Conservation (phyloP, 2,888 invertebrate genomes). For the Volucella inflata region DNA sequence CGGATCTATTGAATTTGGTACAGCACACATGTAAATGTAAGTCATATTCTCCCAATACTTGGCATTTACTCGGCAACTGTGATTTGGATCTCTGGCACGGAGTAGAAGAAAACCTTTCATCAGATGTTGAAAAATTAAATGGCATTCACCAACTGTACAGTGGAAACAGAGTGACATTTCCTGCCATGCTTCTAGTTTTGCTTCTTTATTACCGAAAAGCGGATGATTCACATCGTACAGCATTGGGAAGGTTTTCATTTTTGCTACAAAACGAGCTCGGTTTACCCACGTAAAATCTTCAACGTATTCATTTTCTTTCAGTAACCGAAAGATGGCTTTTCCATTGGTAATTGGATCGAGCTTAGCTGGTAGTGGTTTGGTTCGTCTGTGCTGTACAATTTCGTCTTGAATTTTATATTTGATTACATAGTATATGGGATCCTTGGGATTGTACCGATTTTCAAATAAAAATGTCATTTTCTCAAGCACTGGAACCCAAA, state of each 20-base stretch:
- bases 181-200: constrained; percentile 64
- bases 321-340: constrained; percentile 45
- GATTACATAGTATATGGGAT: constrained; percentile 61
- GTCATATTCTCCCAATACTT: constrained; percentile 71
- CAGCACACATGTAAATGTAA: constrained; percentile 60
- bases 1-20: constrained; percentile 57
- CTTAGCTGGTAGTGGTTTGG: neutral
- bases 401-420: constrained; percentile 40
- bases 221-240: constrained; percentile 53
- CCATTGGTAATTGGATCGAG: constrained; percentile 45
- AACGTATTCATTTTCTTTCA: constrained; percentile 62
- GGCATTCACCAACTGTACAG: constrained; percentile 65
- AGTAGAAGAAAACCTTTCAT: constrained; percentile 61
- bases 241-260: constrained; percentile 60
- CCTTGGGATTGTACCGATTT: constrained; percentile 38
- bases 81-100: constrained; percentile 60
- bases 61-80: constrained; percentile 53
- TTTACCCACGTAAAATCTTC: constrained; percentile 65
- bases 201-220: constrained; percentile 48
- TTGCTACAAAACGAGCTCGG: constrained; percentile 53
- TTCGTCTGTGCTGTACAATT: constrained; percentile 12
- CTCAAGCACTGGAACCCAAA: constrained; percentile 48
- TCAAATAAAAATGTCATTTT: constrained; percentile 50
- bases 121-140: constrained; percentile 64
- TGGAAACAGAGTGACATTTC: constrained; percentile 64